Evolutionary conservation across 2,113 vertebrate genomes (phyloP).

Genomic region (Thryonomys swinderianus): DNA sequence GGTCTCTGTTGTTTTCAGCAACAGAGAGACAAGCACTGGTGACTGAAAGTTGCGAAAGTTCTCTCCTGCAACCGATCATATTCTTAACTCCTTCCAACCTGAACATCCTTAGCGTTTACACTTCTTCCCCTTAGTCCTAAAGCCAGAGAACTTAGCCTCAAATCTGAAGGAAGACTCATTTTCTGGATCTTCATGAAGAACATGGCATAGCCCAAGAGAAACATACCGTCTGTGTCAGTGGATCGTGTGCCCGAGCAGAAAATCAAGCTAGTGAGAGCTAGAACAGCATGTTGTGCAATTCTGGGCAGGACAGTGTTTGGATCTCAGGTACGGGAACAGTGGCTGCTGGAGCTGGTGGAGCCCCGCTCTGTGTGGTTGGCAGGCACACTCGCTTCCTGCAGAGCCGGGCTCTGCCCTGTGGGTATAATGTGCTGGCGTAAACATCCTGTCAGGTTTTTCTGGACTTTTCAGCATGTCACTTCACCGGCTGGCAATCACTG

Average conservation of each 20-base stretch:
- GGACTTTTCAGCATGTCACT: accelerated
- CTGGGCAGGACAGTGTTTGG: not conserved
- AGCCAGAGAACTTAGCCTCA: not conserved
- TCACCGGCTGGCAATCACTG: not conserved
- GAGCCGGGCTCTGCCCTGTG: not conserved
- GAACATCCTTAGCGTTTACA: accelerated
- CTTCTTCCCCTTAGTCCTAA: not conserved
- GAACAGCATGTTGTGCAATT: not conserved
- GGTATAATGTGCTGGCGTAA: accelerated
- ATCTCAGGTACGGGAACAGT: not conserved
- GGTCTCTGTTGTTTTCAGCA: too few relatives aligned
- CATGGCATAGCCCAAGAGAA: not conserved
- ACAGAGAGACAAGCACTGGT: not conserved
- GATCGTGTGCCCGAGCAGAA: accelerated
- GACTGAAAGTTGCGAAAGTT: not conserved
- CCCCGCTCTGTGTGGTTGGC: too few relatives aligned
- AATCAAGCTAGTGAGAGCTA: accelerated
- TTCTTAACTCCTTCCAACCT: not conserved
- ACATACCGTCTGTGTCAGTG: accelerated
- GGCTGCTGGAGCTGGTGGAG: not conserved
- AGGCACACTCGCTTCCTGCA: accelerated
- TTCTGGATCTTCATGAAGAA: too few relatives aligned
- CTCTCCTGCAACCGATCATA: not conserved
- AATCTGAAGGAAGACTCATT: not conserved
- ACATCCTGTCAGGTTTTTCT: accelerated